A percentile compares a stretch with the other conserved stretches of the same genome.
phyloP scores from a whole-genome alignment of 53 echinoderm and acorn worm species.

The Henricia sp. region DNA sequence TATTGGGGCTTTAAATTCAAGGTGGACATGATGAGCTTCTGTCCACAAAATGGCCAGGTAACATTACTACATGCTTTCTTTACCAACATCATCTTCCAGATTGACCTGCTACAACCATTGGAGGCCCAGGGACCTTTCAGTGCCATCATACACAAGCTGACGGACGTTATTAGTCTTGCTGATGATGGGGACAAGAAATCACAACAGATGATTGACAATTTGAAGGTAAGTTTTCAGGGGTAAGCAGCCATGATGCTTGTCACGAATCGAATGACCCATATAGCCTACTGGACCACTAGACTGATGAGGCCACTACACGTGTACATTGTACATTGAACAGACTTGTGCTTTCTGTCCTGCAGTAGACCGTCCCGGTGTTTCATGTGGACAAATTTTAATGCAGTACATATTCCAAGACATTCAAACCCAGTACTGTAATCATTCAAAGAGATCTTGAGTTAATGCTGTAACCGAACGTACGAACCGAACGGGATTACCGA shows the following conservation, averaged over 20 bases:
- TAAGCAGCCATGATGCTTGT: background rate
- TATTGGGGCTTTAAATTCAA: background rate
- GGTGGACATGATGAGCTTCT: background rate
- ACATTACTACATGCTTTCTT: background rate
- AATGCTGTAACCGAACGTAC: too few species aligned
- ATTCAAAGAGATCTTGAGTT: too few species aligned
- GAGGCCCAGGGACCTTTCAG: constrained; percentile 89
- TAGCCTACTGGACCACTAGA: too few species aligned
- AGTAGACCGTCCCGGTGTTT: too few species aligned
- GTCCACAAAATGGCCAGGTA: background rate
- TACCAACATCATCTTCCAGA: constrained; percentile 45
- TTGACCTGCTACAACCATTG: constrained; percentile 75
- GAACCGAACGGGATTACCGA: too few species aligned
- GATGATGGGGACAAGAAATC: constrained; percentile 88
- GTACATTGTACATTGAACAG: too few species aligned
- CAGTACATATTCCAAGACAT: too few species aligned
- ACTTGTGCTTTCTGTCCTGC: too few species aligned
- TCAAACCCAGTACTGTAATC: too few species aligned
- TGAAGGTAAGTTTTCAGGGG: constrained; percentile 63
- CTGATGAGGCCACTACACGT: too few species aligned
- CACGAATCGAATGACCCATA: too few species aligned
- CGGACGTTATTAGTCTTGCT: constrained; percentile 85
- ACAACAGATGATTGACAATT: constrained; percentile 72
- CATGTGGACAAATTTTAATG: too few species aligned
- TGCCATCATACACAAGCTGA: constrained; percentile 90